These are phyloP conservation scores for Orchesella cincta DNA, from an alignment of 1,140 invertebrate genomes.

Conservation along the genomic window DNA sequence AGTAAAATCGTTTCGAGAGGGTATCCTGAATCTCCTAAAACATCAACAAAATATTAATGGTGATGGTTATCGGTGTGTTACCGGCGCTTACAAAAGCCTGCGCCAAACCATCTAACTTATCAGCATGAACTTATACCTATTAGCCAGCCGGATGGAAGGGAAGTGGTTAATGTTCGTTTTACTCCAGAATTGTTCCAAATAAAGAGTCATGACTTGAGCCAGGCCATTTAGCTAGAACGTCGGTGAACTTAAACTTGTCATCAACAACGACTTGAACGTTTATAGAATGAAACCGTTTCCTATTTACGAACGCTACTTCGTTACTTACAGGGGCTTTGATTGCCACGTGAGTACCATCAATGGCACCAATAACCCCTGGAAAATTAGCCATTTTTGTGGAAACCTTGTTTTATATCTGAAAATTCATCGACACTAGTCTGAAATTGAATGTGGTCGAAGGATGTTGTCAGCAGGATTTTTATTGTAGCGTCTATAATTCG, in stretches of 20 bases:
- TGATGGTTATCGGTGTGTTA: no score
- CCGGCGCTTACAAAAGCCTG: no score
- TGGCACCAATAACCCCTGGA: conserved; percentile 32
- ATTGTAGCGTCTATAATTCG: conserved; percentile 34
- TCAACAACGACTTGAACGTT: conserved; percentile 49
- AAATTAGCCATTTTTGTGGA: conserved; percentile 18
- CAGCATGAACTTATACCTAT: no score
- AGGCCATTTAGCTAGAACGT: conserved; percentile 54
- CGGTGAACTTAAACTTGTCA: conserved; percentile 44
- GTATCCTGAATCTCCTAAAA: conserved; percentile 24
- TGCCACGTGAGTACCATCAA: conserved; percentile 44
- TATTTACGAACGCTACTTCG: conserved; percentile 36
- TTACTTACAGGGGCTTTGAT: conserved; percentile 35
- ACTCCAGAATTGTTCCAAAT: conserved; percentile 53
- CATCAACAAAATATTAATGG: no score
- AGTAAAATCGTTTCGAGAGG: conserved; percentile 30
- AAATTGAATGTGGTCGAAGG: conserved; percentile 25
- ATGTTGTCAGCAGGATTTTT: neutral
- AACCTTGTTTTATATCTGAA: conserved; percentile 24
- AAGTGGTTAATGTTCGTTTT: conserved; percentile 36
- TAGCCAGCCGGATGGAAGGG: no score
- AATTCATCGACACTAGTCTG: neutral
- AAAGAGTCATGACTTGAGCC: conserved; percentile 54
- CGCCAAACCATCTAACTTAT: no score
- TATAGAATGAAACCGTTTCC: conserved; percentile 42